Evolutionary conservation across 2,113 vertebrate genomes (phyloP).

Genomic region (Perccottus glenii): DNA sequence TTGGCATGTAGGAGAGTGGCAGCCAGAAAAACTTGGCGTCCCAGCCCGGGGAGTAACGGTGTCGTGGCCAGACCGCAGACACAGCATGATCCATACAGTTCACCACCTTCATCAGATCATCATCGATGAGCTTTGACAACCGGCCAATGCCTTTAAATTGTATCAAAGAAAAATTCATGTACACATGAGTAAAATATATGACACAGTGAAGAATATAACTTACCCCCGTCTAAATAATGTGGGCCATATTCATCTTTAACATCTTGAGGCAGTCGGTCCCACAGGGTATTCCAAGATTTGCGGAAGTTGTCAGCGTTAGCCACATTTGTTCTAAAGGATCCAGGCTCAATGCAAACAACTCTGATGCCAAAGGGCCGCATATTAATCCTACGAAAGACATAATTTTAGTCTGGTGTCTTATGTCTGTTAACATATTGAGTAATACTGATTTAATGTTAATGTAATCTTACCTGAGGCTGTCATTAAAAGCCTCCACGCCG

Average conservation of each 20-base stretch:
- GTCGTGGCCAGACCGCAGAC: conserved; percentile 78
- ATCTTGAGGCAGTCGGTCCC: conserved; percentile 77
- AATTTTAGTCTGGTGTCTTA: not conserved
- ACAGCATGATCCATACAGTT: conserved; percentile 87
- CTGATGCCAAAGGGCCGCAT: conserved; percentile 84
- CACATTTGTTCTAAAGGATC: conserved; percentile 80
- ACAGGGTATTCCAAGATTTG: conserved; percentile 59
- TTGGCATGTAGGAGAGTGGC: conserved; percentile 83
- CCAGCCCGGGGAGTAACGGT: conserved; percentile 84
- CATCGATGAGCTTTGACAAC: conserved; percentile 58
- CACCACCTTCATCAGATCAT: conserved; percentile 83
- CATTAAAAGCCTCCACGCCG: conserved; percentile 84
- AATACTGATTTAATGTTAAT: not conserved
- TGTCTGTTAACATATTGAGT: no score
- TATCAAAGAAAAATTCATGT: conserved; percentile 28
- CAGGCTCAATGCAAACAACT: conserved; percentile 81
- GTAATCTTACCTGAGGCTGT: conserved; percentile 80
- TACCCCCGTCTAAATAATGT: conserved; percentile 69
- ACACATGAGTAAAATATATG: not conserved
- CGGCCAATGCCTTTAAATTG: conserved; percentile 60
- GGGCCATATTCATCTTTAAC: conserved; percentile 72
- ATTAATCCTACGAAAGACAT: conserved; percentile 69
- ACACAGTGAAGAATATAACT: not conserved
- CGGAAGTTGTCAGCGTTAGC: conserved; percentile 57
- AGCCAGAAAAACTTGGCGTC: conserved; percentile 86